Base-by-base conservation (phyloP, 2,113 vertebrate genomes). In the Notechis scutatus region DNA sequence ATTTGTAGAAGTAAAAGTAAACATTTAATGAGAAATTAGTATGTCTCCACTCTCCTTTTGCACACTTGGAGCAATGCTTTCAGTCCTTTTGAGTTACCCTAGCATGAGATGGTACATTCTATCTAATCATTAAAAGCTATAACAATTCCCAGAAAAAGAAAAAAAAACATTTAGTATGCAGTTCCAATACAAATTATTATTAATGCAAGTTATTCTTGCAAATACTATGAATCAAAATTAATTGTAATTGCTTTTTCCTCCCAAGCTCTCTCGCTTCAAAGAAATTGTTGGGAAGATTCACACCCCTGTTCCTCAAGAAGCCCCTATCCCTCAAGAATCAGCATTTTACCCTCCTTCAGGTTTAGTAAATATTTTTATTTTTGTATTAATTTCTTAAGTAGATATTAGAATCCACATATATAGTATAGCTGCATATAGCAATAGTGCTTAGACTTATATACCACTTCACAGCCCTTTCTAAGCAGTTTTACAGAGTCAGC, bases 241-340 rank as follows among this genome's bases (percentile, higher is more conserved):
- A 56, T 81, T 81, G 54, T 45, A 23, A 34, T 29, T 9, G 1
- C 47, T 64, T 29, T 90, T 64, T 45, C 8, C 18, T 54, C 26
- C 26, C 87, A 45, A 93, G 92, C 0, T 54, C 0, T 93, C 92
- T 87, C 92, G 92, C 81, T 93, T 93, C 88, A 93, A 23, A 45
- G 88, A 93, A 42, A 2, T 90, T 24, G 92, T 93, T 87, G 88
- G 12, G 81, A 93, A 42, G 81, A 20, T 93, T 0, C 88, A 93
- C 4, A 14, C 5, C 1, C 42, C 81, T 54, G 0, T 8, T 54
- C 0, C 3, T 69, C n/a, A 92, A n/a, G 55, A 34, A 55, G 21
- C 10, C 4, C 21, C 92, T 52, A 0, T 24, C 34, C 1, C 1
- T 69, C 21, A 92, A 86, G 56, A 39, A 55, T 5, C 45, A 56